Percentiles rank a stretch among this genome's conserved stretches.
Evolutionary conservation across 2,113 vertebrate species (phyloP).

Genomic region (Urocynchramus pylzowi): DNA sequence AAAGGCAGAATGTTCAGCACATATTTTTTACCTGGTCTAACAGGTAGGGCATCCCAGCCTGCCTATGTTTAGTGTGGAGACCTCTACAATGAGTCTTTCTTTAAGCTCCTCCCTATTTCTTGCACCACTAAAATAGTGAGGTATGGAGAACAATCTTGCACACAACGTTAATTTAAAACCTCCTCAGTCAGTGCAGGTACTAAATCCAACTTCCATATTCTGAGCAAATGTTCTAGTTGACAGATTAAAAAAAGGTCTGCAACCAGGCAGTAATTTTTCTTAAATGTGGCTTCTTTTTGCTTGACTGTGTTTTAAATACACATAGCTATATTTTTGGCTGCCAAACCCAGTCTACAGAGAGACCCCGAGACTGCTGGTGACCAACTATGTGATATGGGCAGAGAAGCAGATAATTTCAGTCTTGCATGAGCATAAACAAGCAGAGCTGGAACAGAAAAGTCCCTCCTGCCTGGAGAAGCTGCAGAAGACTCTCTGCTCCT

Average conservation of each 20-base stretch:
- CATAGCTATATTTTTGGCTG: not conserved
- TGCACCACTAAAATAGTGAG: not conserved
- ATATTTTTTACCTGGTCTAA: not conserved
- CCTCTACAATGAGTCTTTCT: not conserved
- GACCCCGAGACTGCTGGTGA: not conserved
- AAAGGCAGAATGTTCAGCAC: not conserved
- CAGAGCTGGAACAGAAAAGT: not conserved
- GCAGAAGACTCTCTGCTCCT: not conserved
- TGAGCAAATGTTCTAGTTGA: not conserved
- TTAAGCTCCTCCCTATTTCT: not conserved
- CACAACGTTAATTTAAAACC: not conserved
- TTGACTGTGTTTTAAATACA: not conserved
- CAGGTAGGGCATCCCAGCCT: not conserved
- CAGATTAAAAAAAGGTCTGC: not conserved
- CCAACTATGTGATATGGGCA: not conserved
- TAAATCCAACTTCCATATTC: not conserved
- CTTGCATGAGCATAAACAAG: not conserved
- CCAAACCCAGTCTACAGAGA: not conserved
- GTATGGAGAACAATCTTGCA: accelerated
- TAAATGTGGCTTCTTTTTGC: not conserved
- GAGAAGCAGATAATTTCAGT: not conserved
- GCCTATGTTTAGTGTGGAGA: not conserved
- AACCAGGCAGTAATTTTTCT: not conserved
- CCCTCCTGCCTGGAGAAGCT: not conserved
- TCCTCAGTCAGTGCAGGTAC: not conserved